Evolutionary conservation across 2,888 invertebrate genomes (phyloP), one percentile per base, ranked within the genome.

Genomic region (Pristionchus mayeri): DNA sequence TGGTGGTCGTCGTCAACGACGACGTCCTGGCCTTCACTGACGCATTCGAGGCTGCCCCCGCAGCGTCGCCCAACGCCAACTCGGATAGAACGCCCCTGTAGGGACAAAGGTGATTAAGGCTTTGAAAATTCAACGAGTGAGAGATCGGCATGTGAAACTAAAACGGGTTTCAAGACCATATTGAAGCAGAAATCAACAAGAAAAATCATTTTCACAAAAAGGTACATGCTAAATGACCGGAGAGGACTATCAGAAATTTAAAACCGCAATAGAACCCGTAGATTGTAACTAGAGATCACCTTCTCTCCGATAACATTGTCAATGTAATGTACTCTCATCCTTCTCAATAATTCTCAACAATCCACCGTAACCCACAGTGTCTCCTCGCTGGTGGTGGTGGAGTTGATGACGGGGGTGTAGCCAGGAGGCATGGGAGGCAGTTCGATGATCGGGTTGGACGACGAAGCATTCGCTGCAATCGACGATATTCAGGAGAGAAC

Each of bases 401-500:
- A 80, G 21, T 67, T 83, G 83, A 86, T 60, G 27, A 88, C 85
- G 2, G 84, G 84, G 27, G 87, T 85, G 82, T 86, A 89, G 21
- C 81, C 87, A 24, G 85, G 85, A 24, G 90, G 90, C 71, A 91
- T 87, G 3, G 91, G 87, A 11, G 91, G 91, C 85, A 91, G 86
- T 52, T 90, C 90, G 63, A 90, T 86, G 11, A 84, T 86, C 54
- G 84, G 84, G 1, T 30, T 71, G 3, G 71, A 2, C 2, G 24
- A 37, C 27, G 50, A 34, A 16, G 76, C 76, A 21, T 76, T 76
- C 48, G 76, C 76, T 76, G 50, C 27, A 76, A 76, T 37, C 3
- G 21, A 24, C 9, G 76, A 13, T 3, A 54, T 54, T 54, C 1
- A 54, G 6, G 21, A 16, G n/a, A 54, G 2, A n/a, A 9, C 13